phyloP scores from a whole-genome alignment of 2,113 vertebrate species.

The Hemibagrus wyckioides region DNA sequence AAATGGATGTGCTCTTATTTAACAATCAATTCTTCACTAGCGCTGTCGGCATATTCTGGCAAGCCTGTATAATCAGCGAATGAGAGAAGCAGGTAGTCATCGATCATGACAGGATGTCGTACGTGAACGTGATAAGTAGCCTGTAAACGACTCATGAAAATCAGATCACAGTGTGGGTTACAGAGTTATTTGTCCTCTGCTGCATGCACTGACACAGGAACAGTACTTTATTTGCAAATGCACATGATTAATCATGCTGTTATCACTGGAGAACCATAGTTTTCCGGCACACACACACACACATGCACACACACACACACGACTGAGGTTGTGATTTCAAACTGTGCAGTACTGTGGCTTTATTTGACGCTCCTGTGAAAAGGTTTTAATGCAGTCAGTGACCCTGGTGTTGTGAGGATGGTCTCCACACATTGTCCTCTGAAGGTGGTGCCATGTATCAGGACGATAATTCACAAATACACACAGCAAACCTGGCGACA shows the following conservation, averaged over 20 bases:
- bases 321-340: not conserved
- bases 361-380: not conserved
- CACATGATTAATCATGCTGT: not conserved
- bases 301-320: not conserved
- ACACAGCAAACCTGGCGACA: no score
- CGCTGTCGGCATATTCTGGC: slow-evolving; percentile 56
- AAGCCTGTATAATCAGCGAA: slow-evolving; percentile 25
- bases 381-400: not conserved
- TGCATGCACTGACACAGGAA: not conserved
- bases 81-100: slow-evolving; percentile 36
- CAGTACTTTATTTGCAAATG: not conserved
- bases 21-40: slow-evolving; percentile 60
- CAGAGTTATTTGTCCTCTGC: not conserved
- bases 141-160: slow-evolving; percentile 22
- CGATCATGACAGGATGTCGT: slow-evolving; percentile 52
- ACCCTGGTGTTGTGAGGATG: not conserved
- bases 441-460: no score
- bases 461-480: no score
- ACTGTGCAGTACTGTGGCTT: not conserved
- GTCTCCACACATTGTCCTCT: not conserved
- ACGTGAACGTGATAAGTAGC: slow-evolving; percentile 31
- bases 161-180: not conserved
- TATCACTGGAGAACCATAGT: not conserved
- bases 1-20: slow-evolving; percentile 62
- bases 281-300: not conserved